Percentiles rank a stretch among this genome's conserved stretches.
Evolutionary conservation across 2,888 invertebrate genomes (phyloP).

Genomic region (Leptopilina syphax): DNA sequence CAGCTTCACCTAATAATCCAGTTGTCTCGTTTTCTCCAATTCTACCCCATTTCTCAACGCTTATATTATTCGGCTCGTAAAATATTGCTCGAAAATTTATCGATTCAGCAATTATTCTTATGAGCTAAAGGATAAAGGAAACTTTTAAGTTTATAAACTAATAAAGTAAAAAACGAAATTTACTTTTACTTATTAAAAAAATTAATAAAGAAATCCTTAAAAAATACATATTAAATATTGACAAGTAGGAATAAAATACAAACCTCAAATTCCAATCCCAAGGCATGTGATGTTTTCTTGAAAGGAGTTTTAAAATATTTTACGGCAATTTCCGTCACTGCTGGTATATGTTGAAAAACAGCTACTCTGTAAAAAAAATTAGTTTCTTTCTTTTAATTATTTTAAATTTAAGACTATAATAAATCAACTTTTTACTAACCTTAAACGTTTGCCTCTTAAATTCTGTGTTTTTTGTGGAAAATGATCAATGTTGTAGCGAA

Average conservation of each 20-base stretch:
- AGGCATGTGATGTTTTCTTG: slow-evolving; percentile 54
- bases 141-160: too few species aligned
- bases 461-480: slow-evolving; percentile 74
- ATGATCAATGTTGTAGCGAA: slow-evolving; percentile 77
- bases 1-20: slow-evolving; percentile 87
- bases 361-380: slow-evolving; percentile 80
- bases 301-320: slow-evolving; percentile 48
- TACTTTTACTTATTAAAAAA: too few species aligned
- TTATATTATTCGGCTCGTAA: slow-evolving; percentile 82
- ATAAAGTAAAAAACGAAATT: too few species aligned
- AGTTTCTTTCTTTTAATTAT: neutral
- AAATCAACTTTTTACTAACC: slow-evolving; percentile 57
- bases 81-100: slow-evolving; percentile 85
- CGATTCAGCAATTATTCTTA: slow-evolving; percentile 82
- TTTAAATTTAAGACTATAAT: too few species aligned
- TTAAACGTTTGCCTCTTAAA: slow-evolving; percentile 69
- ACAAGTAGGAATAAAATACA: slow-evolving; percentile 45
- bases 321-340: slow-evolving; percentile 77
- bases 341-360: slow-evolving; percentile 84
- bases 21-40: slow-evolving; percentile 82
- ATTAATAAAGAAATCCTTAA: too few species aligned
- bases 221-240: neutral
- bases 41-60: slow-evolving; percentile 84
- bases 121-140: slow-evolving; percentile 77
- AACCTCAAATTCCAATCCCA: slow-evolving; percentile 86